Evolutionary conservation across 2,113 vertebrate genomes (phyloP).

Genomic region (Zosterops japonicus): DNA sequence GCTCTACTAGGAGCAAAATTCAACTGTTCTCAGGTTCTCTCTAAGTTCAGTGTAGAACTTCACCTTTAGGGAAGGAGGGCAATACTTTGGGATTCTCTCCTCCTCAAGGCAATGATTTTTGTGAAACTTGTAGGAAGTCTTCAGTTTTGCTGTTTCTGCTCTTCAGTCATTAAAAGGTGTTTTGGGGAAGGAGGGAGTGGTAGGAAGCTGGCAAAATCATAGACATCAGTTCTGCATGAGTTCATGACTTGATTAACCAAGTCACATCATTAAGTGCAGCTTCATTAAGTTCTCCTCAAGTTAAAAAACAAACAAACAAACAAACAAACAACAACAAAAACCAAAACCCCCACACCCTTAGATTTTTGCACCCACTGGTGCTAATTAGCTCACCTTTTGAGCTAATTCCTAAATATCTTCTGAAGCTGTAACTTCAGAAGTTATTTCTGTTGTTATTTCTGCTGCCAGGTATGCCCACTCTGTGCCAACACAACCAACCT

Average conservation of each 20-base stretch:
- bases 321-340: too few relatives aligned
- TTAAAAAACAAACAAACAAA: neutral
- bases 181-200: neutral
- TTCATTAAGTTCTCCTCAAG: neutral
- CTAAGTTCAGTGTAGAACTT: neutral
- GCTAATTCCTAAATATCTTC: slow-evolving; percentile 35
- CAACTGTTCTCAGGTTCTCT: neutral
- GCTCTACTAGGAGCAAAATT: neutral
- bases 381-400: neutral
- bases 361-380: neutral
- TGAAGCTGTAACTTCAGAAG: slow-evolving; percentile 15
- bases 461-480: neutral
- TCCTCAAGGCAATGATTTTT: neutral
- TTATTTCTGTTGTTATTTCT: neutral
- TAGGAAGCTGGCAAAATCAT: neutral
- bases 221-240: neutral
- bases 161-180: neutral
- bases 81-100: neutral
- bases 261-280: neutral
- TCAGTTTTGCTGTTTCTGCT: neutral
- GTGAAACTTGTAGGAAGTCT: neutral
- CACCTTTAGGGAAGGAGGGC: neutral
- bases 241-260: neutral
- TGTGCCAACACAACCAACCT: neutral
- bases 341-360: neutral